phyloP scores from a whole-genome alignment of 2,888 invertebrate genomes.

The Neelides folsomi region DNA sequence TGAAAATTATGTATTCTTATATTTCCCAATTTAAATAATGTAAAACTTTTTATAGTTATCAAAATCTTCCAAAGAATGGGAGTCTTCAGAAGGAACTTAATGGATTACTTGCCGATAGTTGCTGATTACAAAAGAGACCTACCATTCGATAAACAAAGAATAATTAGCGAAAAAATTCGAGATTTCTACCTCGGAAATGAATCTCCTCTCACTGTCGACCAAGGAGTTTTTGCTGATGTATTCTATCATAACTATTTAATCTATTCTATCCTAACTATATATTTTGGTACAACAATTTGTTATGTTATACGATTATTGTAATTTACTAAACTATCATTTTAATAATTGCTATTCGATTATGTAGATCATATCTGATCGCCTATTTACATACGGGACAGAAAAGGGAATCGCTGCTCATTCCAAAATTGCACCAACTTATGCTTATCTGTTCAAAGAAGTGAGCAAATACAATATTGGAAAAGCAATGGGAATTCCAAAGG shows the following conservation, averaged over 20 bases:
- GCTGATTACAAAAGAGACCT: slow-evolving; percentile 15
- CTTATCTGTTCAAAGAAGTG: slow-evolving; percentile 1
- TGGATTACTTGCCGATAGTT: slow-evolving; percentile 7
- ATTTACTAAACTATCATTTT: too few relatives aligned
- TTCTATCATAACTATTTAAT: background rate
- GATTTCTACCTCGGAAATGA: slow-evolving; percentile 18
- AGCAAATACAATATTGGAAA: slow-evolving; percentile 7
- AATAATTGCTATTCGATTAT: background rate
- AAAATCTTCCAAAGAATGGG: too few relatives aligned
- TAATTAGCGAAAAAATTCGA: slow-evolving; percentile 14
- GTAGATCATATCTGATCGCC: slow-evolving; percentile 22
- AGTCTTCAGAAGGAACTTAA: too few relatives aligned
- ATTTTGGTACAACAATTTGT: too few relatives aligned
- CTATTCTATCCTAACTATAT: background rate
- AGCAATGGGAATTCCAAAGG: background rate
- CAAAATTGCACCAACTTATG: slow-evolving; percentile 16
- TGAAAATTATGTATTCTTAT: too few relatives aligned
- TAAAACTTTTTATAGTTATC: too few relatives aligned
- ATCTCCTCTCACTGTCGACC: slow-evolving; percentile 10
- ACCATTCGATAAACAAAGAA: background rate
- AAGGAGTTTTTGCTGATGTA: slow-evolving; percentile 16
- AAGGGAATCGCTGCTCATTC: slow-evolving; percentile 19
- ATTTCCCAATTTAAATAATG: too few relatives aligned
- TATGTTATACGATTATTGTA: too few relatives aligned
- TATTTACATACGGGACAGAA: slow-evolving; percentile 17